Conservation (phyloP, 2,888 invertebrate genomes). For the Mongoloraphidia duomilia region DNA sequence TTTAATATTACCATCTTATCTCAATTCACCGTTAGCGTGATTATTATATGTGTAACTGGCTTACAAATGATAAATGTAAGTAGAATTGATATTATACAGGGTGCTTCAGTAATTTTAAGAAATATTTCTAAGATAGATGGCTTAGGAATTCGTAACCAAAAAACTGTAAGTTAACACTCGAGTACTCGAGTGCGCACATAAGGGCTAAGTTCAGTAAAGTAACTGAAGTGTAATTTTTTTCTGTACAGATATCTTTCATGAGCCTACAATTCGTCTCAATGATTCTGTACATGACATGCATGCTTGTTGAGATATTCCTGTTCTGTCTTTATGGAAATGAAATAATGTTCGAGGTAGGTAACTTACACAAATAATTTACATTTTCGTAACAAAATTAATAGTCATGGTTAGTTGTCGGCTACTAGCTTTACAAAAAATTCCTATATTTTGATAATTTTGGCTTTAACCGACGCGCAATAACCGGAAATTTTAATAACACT, state of each 20-base stretch:
- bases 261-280: conserved; percentile 37
- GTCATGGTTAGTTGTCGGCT: too few species aligned
- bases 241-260: conserved; percentile 12
- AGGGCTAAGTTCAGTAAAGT: not conserved
- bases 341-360: conserved; percentile 34
- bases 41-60: conserved; percentile 27
- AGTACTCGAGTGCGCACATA: too few species aligned
- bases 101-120: not conserved
- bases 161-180: not conserved
- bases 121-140: too few species aligned
- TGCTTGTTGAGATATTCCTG: conserved; percentile 37
- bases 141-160: too few species aligned
- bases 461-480: too few species aligned
- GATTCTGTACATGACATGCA: conserved; percentile 36
- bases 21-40: conserved; percentile 23
- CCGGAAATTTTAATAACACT: too few species aligned
- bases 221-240: not conserved
- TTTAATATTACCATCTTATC: conserved; percentile 21
- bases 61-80: conserved; percentile 26
- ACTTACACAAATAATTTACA: not conserved
- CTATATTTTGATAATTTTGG: too few species aligned
- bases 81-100: not conserved
- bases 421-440: too few species aligned
- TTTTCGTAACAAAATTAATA: too few species aligned
- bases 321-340: conserved; percentile 45